Evolutionary conservation across 2,113 vertebrate genomes (phyloP).

Genomic region (Megaptera novaeangliae): DNA sequence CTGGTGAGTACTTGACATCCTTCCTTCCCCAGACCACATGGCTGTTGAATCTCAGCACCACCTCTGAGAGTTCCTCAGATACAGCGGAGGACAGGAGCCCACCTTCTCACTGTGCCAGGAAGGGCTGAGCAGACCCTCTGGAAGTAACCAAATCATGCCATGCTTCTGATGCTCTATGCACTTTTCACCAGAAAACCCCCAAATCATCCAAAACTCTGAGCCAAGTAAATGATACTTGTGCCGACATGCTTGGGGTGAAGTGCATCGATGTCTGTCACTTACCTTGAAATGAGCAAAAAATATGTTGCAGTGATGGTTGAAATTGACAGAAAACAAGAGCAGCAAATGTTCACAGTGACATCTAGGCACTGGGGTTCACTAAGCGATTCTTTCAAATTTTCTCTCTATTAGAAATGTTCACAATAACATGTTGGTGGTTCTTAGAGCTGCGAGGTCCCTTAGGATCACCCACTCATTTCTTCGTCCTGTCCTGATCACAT

Average conservation of each 20-base stretch:
- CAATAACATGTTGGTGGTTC: no score
- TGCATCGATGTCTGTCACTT: rapidly evolving
- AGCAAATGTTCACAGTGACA: background rate
- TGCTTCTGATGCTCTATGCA: background rate
- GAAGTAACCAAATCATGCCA: rapidly evolving
- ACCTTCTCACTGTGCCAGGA: background rate
- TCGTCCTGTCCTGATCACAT: background rate
- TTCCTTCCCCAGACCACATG: no score
- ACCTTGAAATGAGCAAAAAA: background rate
- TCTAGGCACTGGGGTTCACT: rapidly evolving
- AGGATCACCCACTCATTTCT: rapidly evolving
- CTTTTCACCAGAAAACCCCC: background rate
- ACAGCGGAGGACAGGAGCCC: background rate
- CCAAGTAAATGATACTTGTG: background rate
- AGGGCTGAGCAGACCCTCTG: no score
- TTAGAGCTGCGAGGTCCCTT: background rate
- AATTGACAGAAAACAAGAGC: background rate
- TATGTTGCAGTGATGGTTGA: rapidly evolving
- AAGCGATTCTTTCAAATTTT: background rate
- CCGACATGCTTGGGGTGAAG: background rate
- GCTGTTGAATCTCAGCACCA: background rate
- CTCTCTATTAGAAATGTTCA: background rate
- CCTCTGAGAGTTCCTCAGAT: background rate
- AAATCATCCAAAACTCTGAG: background rate
- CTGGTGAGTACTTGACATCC: background rate